Evolutionary conservation across 37 sponge, comb jelly and placozoan genomes (phyloP), one percentile per base, ranked within the genome.

Genomic region (Beroe forskalii): DNA sequence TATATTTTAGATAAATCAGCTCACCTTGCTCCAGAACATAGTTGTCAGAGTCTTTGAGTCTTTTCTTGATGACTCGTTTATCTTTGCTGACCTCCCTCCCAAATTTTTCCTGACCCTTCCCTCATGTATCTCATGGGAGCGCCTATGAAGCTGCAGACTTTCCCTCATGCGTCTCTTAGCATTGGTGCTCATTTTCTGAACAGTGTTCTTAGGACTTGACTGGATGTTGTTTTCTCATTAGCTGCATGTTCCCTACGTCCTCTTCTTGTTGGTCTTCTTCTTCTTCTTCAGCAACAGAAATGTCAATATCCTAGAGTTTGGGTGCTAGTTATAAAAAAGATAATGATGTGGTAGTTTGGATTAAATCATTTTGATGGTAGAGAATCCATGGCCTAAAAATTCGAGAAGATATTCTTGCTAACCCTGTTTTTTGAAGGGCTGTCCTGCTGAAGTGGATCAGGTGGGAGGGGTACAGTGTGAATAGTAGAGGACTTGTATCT

Each of bases 11-110:
- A 55, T 9, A 19, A 55, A 55, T 17, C 66, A 63, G 35, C 75
- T 33, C 2, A 80, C 86, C 86, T 24, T 80, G 44, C 25, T 41
- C 86, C 12, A 80, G 55, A 30, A 44, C 86, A 42, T 80, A 80
- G 40, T 80, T 40, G n/a, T 44, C 86, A n/a, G 86, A 80, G n/a
- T 44, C 86, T 24, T 80, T 80, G 24, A 80, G 31, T 24, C 86
- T 32, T 43, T 80, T 80, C 86, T 80, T 80, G 30, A 80, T 44
- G 28, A 41, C 86, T 37, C 35, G 40, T 37, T 27, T 44, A 6
- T 44, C 55, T 38, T 80, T 80, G 31, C 66, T 27, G 3, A 28
- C 17, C 48, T 43, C 25, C 2, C 30, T n/a, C 2, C 86, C 86
- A 72, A 27, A 27, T 24, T 80, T 41, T 80, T 80, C 4, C 25